phyloP scores from a whole-genome alignment of 1,140 invertebrate genomes.

The Coboldia fuscipes region DNA sequence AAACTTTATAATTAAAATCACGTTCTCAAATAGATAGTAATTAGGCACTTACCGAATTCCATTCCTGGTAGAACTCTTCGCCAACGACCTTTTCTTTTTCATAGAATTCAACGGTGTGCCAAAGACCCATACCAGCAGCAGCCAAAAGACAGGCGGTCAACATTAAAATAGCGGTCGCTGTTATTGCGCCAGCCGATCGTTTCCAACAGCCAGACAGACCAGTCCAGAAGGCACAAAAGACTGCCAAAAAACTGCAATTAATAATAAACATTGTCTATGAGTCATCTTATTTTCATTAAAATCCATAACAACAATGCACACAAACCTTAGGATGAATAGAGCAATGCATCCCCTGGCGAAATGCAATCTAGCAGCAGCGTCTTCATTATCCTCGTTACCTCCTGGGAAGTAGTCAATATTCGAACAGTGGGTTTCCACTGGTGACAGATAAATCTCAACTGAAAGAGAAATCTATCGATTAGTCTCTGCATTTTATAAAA shows the following conservation, averaged over 20 bases:
- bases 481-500: no score
- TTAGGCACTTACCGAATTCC: slow-evolving; percentile 57
- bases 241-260: slow-evolving; percentile 45
- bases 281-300: background rate
- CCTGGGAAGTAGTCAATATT: slow-evolving; percentile 74
- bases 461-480: slow-evolving; percentile 18
- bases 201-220: slow-evolving; percentile 76
- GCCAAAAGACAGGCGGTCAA: slow-evolving; percentile 65
- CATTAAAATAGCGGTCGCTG: slow-evolving; percentile 79
- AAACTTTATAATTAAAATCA: slow-evolving; percentile 1
- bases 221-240: slow-evolving; percentile 84
- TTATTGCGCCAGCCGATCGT: slow-evolving; percentile 77
- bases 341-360: slow-evolving; percentile 83
- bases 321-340: slow-evolving; percentile 45
- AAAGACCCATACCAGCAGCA: slow-evolving; percentile 81
- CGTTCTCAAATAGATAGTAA: background rate
- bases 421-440: slow-evolving; percentile 83
- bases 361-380: slow-evolving; percentile 35
- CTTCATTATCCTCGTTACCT: slow-evolving; percentile 18
- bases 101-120: slow-evolving; percentile 89
- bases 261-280: background rate
- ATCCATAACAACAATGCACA: no score
- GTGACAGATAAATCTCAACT: slow-evolving; percentile 79
- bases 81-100: slow-evolving; percentile 83
- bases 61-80: slow-evolving; percentile 75